phyloP scores from a whole-genome alignment of 92 coral and sea anemone species.

The Heteractis magnifica region DNA sequence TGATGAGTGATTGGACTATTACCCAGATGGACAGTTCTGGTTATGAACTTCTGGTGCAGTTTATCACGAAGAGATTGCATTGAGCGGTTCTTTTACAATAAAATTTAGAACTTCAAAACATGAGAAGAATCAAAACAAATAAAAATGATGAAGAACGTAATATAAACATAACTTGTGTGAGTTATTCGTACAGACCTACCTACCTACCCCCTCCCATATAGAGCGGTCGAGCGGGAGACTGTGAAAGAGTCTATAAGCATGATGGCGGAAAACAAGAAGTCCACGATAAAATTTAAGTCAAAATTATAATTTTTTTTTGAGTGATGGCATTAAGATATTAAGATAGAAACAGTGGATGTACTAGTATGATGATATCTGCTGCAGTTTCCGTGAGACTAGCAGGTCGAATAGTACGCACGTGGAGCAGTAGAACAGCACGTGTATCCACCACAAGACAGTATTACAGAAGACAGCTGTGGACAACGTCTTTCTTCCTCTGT shows the following conservation, averaged over 20 bases:
- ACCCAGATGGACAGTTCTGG: too few relatives aligned
- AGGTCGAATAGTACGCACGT: slow-evolving; percentile 5
- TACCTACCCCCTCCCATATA: too few relatives aligned
- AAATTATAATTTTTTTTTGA: not conserved
- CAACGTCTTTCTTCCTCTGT: not conserved
- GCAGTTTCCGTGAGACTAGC: not conserved
- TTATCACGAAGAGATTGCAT: too few relatives aligned
- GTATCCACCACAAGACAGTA: not conserved
- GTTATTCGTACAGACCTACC: too few relatives aligned
- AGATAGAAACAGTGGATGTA: not conserved
- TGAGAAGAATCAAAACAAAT: too few relatives aligned
- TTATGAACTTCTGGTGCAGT: too few relatives aligned
- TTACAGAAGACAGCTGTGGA: not conserved
- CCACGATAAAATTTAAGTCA: not conserved
- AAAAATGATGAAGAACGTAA: not conserved
- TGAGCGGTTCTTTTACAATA: too few relatives aligned
- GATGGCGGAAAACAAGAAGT: not conserved
- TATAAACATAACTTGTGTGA: not conserved
- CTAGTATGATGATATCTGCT: not conserved
- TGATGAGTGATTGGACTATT: too few relatives aligned
- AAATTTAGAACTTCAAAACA: too few relatives aligned
- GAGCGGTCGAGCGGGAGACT: too few relatives aligned
- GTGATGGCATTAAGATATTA: not conserved
- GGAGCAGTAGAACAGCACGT: not conserved
- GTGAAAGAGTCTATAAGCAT: not conserved